Percentiles rank a stretch among this genome's conserved stretches.
phyloP scores from a whole-genome alignment of 2,113 vertebrate species.

The Gobiocypris rarus region DNA sequence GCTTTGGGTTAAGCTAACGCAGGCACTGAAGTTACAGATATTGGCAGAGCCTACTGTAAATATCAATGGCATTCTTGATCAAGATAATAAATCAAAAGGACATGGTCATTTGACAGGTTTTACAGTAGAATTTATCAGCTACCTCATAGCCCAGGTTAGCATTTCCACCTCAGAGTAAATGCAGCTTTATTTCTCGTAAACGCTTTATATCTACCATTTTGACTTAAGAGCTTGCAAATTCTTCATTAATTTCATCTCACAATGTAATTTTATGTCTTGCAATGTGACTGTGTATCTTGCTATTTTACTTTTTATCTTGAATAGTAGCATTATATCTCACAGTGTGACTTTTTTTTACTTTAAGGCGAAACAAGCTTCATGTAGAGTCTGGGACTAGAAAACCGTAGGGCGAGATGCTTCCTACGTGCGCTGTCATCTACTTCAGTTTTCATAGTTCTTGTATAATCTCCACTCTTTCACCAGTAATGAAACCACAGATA shows the following conservation, averaged over 20 bases:
- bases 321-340: too few species aligned
- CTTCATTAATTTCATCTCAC: neutral
- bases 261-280: neutral
- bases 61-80: conserved; percentile 46
- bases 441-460: neutral
- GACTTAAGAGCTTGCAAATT: neutral
- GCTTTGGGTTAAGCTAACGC: conserved; percentile 27
- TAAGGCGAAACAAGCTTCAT: neutral
- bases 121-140: neutral
- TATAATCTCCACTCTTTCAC: neutral
- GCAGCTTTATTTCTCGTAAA: neutral
- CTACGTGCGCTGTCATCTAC: neutral
- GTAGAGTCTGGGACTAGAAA: neutral
- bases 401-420: neutral
- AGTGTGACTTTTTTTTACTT: neutral
- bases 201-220: neutral
- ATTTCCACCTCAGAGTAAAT: neutral
- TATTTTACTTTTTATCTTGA: neutral
- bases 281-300: neutral
- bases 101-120: conserved; percentile 32
- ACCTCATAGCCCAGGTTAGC: neutral
- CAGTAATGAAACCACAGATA: neutral
- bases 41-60: conserved; percentile 54
- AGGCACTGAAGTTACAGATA: conserved; percentile 30
- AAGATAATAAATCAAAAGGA: conserved; percentile 48